A percentile compares a stretch with the other conserved stretches of the same genome.
Evolutionary conservation across 2,888 invertebrate genomes (phyloP).

Genomic region (Pandemis cinnamomeana): DNA sequence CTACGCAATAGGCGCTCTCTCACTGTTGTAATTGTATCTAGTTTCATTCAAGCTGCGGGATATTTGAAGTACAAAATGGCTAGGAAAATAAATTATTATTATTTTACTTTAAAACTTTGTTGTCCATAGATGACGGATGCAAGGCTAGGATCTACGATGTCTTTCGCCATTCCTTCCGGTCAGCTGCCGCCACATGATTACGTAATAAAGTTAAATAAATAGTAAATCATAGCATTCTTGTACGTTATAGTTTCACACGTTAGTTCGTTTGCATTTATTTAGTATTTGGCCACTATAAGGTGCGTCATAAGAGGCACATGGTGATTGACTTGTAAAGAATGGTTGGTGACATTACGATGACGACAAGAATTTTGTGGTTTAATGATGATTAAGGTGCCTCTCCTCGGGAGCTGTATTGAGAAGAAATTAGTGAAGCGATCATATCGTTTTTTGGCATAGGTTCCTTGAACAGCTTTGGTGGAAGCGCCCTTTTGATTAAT

Average conservation of each 20-base stretch:
- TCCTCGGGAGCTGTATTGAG: background rate
- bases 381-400: background rate
- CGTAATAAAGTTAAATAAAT: conserved; percentile 57
- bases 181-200: conserved; percentile 66
- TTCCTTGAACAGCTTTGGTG: background rate
- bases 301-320: background rate
- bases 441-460: background rate
- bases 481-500: background rate
- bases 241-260: conserved; percentile 29
- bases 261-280: conserved; percentile 2
- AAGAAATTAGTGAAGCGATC: background rate
- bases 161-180: conserved; percentile 62
- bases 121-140: conserved; percentile 73
- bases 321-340: conserved; percentile 28
- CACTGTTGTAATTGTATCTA: background rate
- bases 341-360: conserved; percentile 31
- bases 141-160: conserved; percentile 66
- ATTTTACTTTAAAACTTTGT: conserved; percentile 57
- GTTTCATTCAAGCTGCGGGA: conserved; percentile 18
- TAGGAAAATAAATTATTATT: conserved; percentile 10
- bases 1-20: conserved; percentile 26
- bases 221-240: conserved; percentile 33
- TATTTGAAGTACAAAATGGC: conserved; percentile 23
- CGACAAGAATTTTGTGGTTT: conserved; percentile 28
- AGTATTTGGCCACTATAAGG: background rate